These are phyloP conservation scores for Yponomeuta sedellus DNA, from an alignment of 2,888 invertebrate species.

Conservation along the genomic window DNA sequence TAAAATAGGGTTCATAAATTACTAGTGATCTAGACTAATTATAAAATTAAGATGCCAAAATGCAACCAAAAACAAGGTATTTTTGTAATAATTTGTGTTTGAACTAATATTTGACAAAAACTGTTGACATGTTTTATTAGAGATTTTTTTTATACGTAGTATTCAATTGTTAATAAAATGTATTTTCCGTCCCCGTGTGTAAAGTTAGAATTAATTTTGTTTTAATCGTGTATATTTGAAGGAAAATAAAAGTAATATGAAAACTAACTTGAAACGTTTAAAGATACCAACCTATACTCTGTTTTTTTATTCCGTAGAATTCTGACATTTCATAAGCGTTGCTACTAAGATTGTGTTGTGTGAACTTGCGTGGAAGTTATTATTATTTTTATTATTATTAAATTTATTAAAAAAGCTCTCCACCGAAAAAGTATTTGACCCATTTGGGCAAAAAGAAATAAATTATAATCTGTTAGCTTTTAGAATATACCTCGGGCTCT, in stretches of 20 bases:
- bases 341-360: too few species aligned
- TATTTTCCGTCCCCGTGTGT: slow-evolving; percentile 58
- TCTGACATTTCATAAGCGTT: too few species aligned
- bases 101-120: slow-evolving; percentile 19
- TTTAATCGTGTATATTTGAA: slow-evolving; percentile 31
- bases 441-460: too few species aligned
- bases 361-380: too few species aligned
- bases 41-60: slow-evolving; percentile 22
- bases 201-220: slow-evolving; percentile 36
- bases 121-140: slow-evolving; percentile 22
- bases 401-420: too few species aligned
- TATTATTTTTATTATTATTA: too few species aligned
- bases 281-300: too few species aligned
- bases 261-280: too few species aligned
- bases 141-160: slow-evolving; percentile 24
- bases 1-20: neutral
- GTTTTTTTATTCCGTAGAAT: too few species aligned
- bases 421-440: too few species aligned
- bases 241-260: neutral
- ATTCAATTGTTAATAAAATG: slow-evolving; percentile 17
- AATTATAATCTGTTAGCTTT: too few species aligned
- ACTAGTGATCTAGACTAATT: slow-evolving; percentile 6
- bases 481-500: too few species aligned
- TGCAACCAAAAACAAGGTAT: slow-evolving; percentile 24
- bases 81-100: slow-evolving; percentile 18